Base-by-base conservation (phyloP, 2,113 vertebrate species). In the Dermatemys mawii region DNA sequence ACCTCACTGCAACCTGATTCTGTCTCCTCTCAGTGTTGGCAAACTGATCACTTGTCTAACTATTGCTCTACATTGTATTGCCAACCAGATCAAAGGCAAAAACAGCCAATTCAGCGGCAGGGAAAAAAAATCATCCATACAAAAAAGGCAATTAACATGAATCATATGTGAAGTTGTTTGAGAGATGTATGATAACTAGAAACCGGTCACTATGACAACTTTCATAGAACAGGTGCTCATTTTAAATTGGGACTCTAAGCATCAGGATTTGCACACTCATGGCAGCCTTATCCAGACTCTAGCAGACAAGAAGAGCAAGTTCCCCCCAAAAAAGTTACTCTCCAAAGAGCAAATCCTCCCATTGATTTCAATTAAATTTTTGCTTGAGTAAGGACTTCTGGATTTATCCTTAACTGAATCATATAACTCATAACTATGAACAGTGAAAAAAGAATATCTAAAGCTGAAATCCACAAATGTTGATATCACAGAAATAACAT, bases 101-200 rank as follows among this genome's bases (percentile, higher is more conserved):
- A 97, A 91, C 92, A 97, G 96, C 94, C 97, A 97, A 93, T 86
- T 96, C 94, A 97, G 96, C 90, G 97, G 96, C 85, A 75, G 80
- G 63, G 91, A 86, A 67, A 97, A 67, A 97, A 92, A 96, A 94
- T 75, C 95, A 97, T 53, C 96, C 97, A 96, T 97, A 97, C 87
- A 98, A 98, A 98, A 97, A 94, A 94, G 91, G 55, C 96, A 98
- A 98, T 98, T 97, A 98, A 96, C 95, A 98, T 98, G 96, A 98
- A 98, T 98, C 97, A 97, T 96, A 96, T 73, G 97, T 97, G 95
- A 97, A 96, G 97, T 8, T 97, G 89, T 48, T 96, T 75, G 94
- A 97, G 95, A 53, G 21, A 53, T 53, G 51, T 53, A 90, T 81
- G 92, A 86, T 90, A 91, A 98, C 53, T 96, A 94, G 93, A 97